Percentiles rank a stretch among this genome's conserved stretches.
These are phyloP conservation scores for Lysiphlebus fabarum DNA, from an alignment of 1,140 invertebrate species.

Conservation along the genomic window DNA sequence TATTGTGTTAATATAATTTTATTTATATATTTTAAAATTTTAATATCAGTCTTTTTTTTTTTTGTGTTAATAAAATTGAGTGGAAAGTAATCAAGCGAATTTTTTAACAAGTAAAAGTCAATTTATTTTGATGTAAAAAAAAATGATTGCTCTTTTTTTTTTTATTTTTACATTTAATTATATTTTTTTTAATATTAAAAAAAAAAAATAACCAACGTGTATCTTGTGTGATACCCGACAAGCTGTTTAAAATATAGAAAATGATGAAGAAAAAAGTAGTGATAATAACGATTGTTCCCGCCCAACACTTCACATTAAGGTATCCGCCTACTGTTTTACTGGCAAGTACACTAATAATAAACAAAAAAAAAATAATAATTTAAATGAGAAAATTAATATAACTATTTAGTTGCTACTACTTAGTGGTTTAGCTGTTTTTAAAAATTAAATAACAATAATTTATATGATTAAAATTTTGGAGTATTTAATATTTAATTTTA, in stretches of 20 bases:
- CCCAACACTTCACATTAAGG: constrained; percentile 10
- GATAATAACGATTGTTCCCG: constrained; percentile 20
- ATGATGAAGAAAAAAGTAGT: constrained; percentile 9
- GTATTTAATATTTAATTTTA: too few relatives aligned
- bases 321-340: constrained; percentile 22
- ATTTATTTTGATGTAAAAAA: background rate
- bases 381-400: too few relatives aligned
- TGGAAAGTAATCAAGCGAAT: constrained; percentile 5
- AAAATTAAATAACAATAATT: too few relatives aligned
- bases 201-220: background rate
- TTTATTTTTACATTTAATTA: background rate
- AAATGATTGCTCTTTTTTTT: too few relatives aligned
- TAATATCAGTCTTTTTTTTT: background rate
- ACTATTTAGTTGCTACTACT: background rate
- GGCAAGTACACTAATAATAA: background rate
- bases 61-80: constrained; percentile 9
- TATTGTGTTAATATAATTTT: too few relatives aligned
- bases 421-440: too few relatives aligned
- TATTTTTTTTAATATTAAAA: background rate
- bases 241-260: background rate
- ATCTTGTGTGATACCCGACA: background rate
- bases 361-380: too few relatives aligned
- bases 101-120: constrained; percentile 6
- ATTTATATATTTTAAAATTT: too few relatives aligned
- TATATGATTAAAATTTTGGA: too few relatives aligned